phyloP scores from a whole-genome alignment of 1,140 invertebrate genomes.

The Leptinotarsa undecemlineata region DNA sequence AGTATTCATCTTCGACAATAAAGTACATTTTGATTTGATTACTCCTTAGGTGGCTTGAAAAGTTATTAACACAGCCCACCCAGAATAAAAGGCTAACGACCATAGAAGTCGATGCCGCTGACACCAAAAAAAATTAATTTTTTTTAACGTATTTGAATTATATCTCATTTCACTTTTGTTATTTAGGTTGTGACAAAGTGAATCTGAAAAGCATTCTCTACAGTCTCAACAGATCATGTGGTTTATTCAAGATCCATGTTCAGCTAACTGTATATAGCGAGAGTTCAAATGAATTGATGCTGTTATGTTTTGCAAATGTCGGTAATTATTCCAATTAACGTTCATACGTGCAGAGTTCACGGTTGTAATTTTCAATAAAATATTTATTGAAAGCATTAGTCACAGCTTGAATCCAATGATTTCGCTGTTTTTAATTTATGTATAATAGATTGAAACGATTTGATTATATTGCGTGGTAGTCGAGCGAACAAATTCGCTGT shows the following conservation, averaged over 20 bases:
- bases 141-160: no score
- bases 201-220: no score
- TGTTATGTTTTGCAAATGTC: background rate
- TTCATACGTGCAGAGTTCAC: conserved; percentile 1
- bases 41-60: no score
- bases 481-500: conserved; percentile 2
- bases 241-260: background rate
- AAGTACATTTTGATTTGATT: no score
- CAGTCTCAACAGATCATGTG: background rate
- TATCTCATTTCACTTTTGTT: no score
- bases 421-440: conserved; percentile 6
- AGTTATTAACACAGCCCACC: no score
- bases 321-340: conserved; percentile 2
- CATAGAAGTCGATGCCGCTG: no score
- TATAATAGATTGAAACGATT: conserved; percentile 8
- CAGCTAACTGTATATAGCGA: background rate
- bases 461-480: conserved; percentile 5
- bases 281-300: background rate
- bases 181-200: no score
- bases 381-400: background rate
- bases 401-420: conserved; percentile 7
- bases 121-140: no score
- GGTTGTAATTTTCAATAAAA: conserved; percentile 6
- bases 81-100: no score
- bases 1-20: no score